These are phyloP conservation scores for Proales similis DNA, from an alignment of 1,140 invertebrate genomes.

Conservation along the genomic window DNA sequence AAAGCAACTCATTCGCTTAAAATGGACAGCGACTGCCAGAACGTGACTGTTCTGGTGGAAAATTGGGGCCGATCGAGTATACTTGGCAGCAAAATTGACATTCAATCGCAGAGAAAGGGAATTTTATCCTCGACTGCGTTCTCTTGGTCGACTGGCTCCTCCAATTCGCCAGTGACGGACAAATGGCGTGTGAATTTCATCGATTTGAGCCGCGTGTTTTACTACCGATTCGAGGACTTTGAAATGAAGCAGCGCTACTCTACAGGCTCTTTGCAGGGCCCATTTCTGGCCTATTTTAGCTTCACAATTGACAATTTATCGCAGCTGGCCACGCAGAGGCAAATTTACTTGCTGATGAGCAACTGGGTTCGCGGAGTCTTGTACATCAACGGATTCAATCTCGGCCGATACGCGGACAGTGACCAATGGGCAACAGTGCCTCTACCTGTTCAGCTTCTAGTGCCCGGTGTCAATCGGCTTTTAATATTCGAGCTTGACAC, in stretches of 20 bases:
- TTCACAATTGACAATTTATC: too few relatives aligned
- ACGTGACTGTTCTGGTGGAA: constrained; percentile 24
- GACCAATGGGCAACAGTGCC: constrained; percentile 60
- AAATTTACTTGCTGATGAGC: constrained; percentile 40
- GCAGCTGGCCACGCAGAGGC: too few relatives aligned
- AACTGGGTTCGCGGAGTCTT: constrained; percentile 57
- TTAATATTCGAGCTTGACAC: constrained; percentile 27
- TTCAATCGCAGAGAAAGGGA: constrained; percentile 7
- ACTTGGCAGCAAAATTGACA: not conserved
- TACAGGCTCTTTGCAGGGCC: too few relatives aligned
- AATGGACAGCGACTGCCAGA: constrained; percentile 2
- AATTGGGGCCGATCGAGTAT: constrained; percentile 9
- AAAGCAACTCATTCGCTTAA: constrained; percentile 2
- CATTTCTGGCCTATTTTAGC: too few relatives aligned
- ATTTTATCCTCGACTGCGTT: too few relatives aligned
- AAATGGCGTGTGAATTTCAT: too few relatives aligned
- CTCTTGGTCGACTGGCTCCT: too few relatives aligned
- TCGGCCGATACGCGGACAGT: constrained; percentile 59
- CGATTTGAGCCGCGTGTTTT: too few relatives aligned
- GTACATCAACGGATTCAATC: constrained; percentile 62
- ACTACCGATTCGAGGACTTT: too few relatives aligned
- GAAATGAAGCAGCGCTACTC: too few relatives aligned
- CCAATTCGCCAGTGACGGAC: too few relatives aligned
- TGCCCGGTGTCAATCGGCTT: constrained; percentile 56
- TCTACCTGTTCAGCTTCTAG: constrained; percentile 58